phyloP scores from a whole-genome alignment of 2,888 invertebrate genomes.

The Melanotus villosus region DNA sequence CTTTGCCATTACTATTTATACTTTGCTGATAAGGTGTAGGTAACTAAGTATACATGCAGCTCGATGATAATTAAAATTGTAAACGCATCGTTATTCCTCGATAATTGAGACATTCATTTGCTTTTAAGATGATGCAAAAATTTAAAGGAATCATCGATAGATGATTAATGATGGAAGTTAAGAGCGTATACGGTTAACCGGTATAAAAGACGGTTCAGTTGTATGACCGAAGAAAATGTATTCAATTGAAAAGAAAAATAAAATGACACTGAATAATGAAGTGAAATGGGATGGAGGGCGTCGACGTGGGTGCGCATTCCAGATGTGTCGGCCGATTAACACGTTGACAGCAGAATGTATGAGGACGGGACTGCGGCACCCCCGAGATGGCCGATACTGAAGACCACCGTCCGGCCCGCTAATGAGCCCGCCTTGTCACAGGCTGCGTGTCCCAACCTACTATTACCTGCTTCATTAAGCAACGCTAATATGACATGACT shows the following conservation, averaged over 20 bases:
- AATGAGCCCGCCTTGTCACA: conserved; percentile 59
- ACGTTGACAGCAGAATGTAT: conserved; percentile 59
- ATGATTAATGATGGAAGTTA: conserved; percentile 19
- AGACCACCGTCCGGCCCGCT: conserved; percentile 53
- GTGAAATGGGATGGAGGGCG: conserved; percentile 60
- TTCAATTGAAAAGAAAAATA: conserved; percentile 52
- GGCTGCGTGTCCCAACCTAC: conserved; percentile 60
- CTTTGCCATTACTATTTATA: not conserved
- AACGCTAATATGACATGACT: conserved; percentile 68
- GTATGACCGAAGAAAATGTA: conserved; percentile 38
- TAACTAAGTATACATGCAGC: not conserved
- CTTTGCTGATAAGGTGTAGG: not conserved
- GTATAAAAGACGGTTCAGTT: conserved; percentile 18
- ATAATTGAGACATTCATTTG: conserved; percentile 19
- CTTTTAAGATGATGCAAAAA: conserved; percentile 8
- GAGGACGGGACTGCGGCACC: conserved; percentile 53
- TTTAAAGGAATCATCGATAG: conserved; percentile 17
- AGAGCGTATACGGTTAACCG: conserved; percentile 17
- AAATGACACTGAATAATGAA: conserved; percentile 61
- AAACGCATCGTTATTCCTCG: not conserved
- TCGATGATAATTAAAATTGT: conserved; percentile 5
- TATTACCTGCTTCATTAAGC: conserved; percentile 67
- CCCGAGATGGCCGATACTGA: conserved; percentile 51
- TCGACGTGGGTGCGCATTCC: conserved; percentile 64
- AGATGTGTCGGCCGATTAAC: conserved; percentile 63